These are phyloP conservation scores for Adelosebastes latens DNA, from an alignment of 2,797 vertebrate species.

Conservation along the genomic window DNA sequence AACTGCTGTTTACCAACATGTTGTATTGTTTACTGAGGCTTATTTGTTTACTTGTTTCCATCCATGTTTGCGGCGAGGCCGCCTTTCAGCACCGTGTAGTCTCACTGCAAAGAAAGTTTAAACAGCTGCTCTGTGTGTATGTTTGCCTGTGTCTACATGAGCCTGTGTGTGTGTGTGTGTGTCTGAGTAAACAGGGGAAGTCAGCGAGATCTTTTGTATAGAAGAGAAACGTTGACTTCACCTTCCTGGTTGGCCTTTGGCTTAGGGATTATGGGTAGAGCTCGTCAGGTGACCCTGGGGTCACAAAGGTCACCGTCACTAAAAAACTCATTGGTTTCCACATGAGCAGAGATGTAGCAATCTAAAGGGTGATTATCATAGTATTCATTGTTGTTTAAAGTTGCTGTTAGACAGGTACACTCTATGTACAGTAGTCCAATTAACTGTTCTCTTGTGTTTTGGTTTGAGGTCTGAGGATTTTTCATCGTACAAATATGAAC, in stretches of 20 bases:
- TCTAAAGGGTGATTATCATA: background rate
- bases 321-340: constrained; percentile 6
- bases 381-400: background rate
- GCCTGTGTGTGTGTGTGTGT: constrained; percentile 37
- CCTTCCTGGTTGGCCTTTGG: constrained; percentile 57
- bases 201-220: constrained; percentile 72
- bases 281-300: constrained; percentile 48
- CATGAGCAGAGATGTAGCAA: background rate
- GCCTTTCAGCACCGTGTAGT: constrained; percentile 41
- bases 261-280: constrained; percentile 43
- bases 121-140: constrained; percentile 73
- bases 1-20: constrained; percentile 25
- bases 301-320: constrained; percentile 37
- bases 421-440: background rate
- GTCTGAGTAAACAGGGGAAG: constrained; percentile 57
- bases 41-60: constrained; percentile 47
- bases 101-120: constrained; percentile 59
- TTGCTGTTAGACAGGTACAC: background rate
- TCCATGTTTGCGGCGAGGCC: constrained; percentile 23
- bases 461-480: background rate
- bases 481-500: background rate
- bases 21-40: constrained; percentile 14
- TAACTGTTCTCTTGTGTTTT: background rate
- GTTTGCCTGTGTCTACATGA: constrained; percentile 50
- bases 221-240: constrained; percentile 63